phyloP scores from a whole-genome alignment of 2,888 invertebrate species.

The Trichopria drosophilae region DNA sequence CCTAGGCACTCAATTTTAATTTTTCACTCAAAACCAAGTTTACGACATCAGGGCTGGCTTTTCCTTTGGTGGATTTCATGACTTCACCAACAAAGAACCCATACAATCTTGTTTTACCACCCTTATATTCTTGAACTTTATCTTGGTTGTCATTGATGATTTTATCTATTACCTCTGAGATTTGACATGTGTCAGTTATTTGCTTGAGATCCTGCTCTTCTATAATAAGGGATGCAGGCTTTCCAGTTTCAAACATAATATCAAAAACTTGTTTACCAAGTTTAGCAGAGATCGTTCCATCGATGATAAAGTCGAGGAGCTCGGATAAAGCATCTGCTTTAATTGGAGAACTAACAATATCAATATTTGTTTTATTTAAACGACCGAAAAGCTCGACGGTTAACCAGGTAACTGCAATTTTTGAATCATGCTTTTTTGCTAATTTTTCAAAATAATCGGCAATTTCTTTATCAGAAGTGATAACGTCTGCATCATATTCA shows the following conservation, averaged over 20 bases:
- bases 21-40: conserved; percentile 12
- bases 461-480: conserved; percentile 16
- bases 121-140: conserved; percentile 21
- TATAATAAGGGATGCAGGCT: conserved; percentile 13
- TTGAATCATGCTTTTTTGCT: conserved; percentile 18
- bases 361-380: conserved; percentile 18
- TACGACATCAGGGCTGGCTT: conserved; percentile 19
- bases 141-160: conserved; percentile 19
- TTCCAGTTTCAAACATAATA: conserved; percentile 23
- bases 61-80: conserved; percentile 17
- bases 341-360: conserved; percentile 19
- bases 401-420: conserved; percentile 19
- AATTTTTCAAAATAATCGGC: conserved; percentile 25
- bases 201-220: conserved; percentile 21
- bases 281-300: conserved; percentile 23
- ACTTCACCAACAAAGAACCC: conserved; percentile 24
- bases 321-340: conserved; percentile 13
- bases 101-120: conserved; percentile 15
- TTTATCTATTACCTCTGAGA: conserved; percentile 13
- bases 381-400: conserved; percentile 15
- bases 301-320: conserved; percentile 16
- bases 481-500: conserved; percentile 23
- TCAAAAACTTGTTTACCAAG: conserved; percentile 23
- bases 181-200: conserved; percentile 14
- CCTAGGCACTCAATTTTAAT: no score